These are phyloP conservation scores for Dipodomys stephensi DNA, from an alignment of 2,113 vertebrate genomes.

Conservation along the genomic window DNA sequence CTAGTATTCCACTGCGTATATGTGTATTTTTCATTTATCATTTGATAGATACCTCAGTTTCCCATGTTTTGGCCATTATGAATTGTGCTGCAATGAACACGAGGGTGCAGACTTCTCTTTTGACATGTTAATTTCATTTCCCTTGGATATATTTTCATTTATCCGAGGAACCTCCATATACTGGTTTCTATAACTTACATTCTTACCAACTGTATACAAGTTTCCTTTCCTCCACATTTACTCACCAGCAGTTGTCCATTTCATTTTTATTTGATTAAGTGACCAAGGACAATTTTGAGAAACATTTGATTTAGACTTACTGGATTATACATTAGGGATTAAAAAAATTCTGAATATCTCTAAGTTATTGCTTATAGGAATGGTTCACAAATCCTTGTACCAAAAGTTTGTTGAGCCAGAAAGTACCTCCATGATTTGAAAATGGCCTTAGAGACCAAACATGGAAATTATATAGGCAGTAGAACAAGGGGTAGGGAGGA, in stretches of 20 bases:
- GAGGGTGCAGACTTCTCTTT: neutral
- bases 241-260: neutral
- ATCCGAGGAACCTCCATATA: neutral
- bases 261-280: neutral
- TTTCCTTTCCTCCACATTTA: neutral
- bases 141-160: neutral
- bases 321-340: neutral
- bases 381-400: neutral
- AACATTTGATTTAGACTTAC: constrained; percentile 19
- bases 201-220: neutral
- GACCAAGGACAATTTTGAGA: neutral
- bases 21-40: too few relatives aligned
- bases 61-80: neutral
- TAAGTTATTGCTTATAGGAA: neutral
- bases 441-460: neutral
- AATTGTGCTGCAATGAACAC: neutral
- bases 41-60: neutral
- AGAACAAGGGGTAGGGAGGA: rapidly evolving
- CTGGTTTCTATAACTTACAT: neutral
- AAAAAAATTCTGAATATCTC: neutral
- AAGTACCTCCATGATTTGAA: neutral
- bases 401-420: neutral
- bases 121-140: neutral
- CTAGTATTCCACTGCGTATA: too few relatives aligned
- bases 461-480: neutral